Base-by-base conservation (phyloP, 2,113 vertebrate species). In the Pelusios castaneus region DNA sequence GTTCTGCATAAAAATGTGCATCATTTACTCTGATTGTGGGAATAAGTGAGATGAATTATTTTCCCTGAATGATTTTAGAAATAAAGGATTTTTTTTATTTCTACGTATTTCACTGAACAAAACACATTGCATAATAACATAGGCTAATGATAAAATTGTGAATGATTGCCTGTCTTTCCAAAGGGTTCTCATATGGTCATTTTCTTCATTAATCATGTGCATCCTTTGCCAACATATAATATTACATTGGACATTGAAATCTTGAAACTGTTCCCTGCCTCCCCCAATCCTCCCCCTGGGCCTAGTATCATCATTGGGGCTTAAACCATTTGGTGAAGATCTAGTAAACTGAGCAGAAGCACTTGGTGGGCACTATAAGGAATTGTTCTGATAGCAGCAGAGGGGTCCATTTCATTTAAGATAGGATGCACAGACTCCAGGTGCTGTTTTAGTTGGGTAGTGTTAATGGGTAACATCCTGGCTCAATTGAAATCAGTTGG, bases 41-140 rank as follows among this genome's bases (percentile, higher is more conserved):
- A 97, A 94, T 24, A 84, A 83, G 51, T 92, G 91, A 90, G 87
- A 84, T 85, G 31, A 95, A 96, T 96, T 91, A 84, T 93, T 97
- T 97, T 93, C n/a, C 77, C 45, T 82, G 47, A 91, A 88, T 95
- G 89, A 94, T 93, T 95, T 96, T 95, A 95, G 56, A 89, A 70
- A n/a, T 49, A 77, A 86, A 94, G 82, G 41, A 16, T 58, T 56
- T 27, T 82, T 54, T 41, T 80, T 43, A 88, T 88, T 96, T 94
- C 85, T 92, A 73, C 54, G 86, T 92, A 94, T 78, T 88, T 93
- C 89, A 89, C 14, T 82, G 49, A 87, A 93, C 45, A 95, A 90
- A 95, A 67, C 34, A n/a, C 52, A 82, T 63, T 91, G 56, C 1
- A 6, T 87, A 94, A 92, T 89, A 90, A 95, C 80, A 52, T 58